Evolutionary conservation across 1,140 invertebrate genomes (phyloP), one percentile per base, ranked within the genome.

Genomic region (Zaprionus nigranus): DNA sequence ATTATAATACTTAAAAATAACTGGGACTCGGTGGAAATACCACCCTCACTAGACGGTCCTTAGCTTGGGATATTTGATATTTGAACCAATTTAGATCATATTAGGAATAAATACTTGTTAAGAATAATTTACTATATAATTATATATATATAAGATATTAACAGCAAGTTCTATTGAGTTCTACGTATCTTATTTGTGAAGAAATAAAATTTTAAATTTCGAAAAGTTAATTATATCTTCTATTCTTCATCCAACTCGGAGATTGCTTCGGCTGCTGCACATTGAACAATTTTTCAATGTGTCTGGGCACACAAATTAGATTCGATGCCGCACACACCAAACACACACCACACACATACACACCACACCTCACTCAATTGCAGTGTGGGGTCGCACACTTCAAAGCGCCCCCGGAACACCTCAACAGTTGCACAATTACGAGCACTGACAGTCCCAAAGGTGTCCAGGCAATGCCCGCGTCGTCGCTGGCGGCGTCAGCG

Each of bases 371-470:
- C 43, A 38, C 30, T 13, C 30, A 22, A 51, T 30, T 51, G 15
- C 17, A 67, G 28, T 22, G 24, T 38, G 63, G 12, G n/a, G 58
- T 9, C 57, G 66, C 66, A 62, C 66, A 65, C 67, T 70, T 70
- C 46, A 62, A 53, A 70, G 60, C 13, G 17, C 30, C 56, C 22
- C 65, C 57, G 46, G 20, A 69, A 70, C 65, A 68, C 65, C 71
- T 74, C 57, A 63, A 49, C 72, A 60, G 68, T 72, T 76, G 69
- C 74, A 76, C 74, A 72, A 76, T 76, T 72, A 73, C 74, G 46
- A 60, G 56, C 66, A 63, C 59, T 63, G 61, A 76, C 68, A 71
- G 34, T 34, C 74, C 74, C 78, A 54, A 75, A 88, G 83, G 83
- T 87, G 84, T 73, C 84, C 80, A 72, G 60, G 60, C 57, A 51